Evolutionary conservation across 2,888 invertebrate species (phyloP).

Genomic region (Atrina japonica): DNA sequence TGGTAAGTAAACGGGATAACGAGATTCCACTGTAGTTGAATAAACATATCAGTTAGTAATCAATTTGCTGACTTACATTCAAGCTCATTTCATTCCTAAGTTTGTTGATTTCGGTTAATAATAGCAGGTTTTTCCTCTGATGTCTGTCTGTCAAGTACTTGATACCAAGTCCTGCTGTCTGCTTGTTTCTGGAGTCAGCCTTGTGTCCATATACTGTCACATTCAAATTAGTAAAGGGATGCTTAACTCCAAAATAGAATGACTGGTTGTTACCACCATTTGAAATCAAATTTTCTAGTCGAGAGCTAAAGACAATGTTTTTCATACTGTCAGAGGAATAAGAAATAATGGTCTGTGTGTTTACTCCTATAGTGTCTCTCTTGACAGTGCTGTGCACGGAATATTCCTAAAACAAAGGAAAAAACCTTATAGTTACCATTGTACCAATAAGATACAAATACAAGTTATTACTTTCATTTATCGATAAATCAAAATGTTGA

Average conservation of each 20-base stretch:
- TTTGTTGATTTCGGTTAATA: constrained; percentile 63
- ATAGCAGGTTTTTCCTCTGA: constrained; percentile 56
- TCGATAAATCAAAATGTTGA: not conserved
- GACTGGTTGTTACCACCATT: constrained; percentile 52
- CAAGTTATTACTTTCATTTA: not conserved
- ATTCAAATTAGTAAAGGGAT: constrained; percentile 68
- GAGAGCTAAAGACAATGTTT: constrained; percentile 58
- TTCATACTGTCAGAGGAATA: constrained; percentile 65
- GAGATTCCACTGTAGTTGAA: too few relatives aligned
- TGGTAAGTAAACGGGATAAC: too few relatives aligned
- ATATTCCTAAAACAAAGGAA: constrained; percentile 52
- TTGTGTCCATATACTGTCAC: constrained; percentile 58
- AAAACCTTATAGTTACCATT: too few relatives aligned
- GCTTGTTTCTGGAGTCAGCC: constrained; percentile 40
- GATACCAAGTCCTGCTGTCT: constrained; percentile 56
- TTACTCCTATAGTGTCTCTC: constrained; percentile 51
- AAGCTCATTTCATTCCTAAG: constrained; percentile 55
- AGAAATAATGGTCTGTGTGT: constrained; percentile 63
- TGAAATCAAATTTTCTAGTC: constrained; percentile 31
- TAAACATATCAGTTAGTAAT: too few relatives aligned
- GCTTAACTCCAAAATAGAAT: constrained; percentile 56
- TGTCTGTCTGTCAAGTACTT: constrained; percentile 58
- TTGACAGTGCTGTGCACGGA: constrained; percentile 58
- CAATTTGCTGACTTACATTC: constrained; percentile 59
- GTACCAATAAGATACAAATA: not conserved